Percentiles rank a stretch among this genome's conserved stretches.
These are phyloP conservation scores for Heliocidaris tuberculata DNA, from an alignment of 35 echinoderm and acorn worm species.

Conservation along the genomic window DNA sequence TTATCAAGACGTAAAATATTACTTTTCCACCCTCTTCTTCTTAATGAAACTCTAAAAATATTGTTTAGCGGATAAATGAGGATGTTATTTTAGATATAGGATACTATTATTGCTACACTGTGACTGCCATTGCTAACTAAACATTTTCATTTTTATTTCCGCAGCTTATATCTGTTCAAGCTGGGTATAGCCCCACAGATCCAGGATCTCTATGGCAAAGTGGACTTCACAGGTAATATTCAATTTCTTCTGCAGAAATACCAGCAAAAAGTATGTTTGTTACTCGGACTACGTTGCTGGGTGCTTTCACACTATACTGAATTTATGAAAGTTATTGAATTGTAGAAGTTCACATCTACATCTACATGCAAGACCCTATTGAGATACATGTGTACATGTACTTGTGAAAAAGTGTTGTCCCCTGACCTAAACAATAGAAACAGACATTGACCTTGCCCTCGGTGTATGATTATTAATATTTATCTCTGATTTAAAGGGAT, in stretches of 20 bases:
- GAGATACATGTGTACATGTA: too few relatives aligned
- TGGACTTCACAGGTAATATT: conserved; percentile 89
- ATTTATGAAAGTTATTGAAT: background rate
- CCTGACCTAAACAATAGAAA: too few relatives aligned
- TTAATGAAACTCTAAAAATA: too few relatives aligned
- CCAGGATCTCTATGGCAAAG: conserved; percentile 95
- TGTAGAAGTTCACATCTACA: too few relatives aligned
- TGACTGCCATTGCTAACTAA: background rate
- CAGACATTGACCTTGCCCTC: too few relatives aligned
- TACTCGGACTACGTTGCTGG: background rate
- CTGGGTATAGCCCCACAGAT: conserved; percentile 95
- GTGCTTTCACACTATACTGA: background rate
- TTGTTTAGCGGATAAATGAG: background rate
- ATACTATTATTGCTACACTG: background rate
- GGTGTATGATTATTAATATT: too few relatives aligned
- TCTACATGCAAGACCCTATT: too few relatives aligned
- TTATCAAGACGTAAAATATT: too few relatives aligned
- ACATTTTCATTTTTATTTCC: conserved; percentile 34
- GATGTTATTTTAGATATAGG: background rate
- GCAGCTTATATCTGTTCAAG: conserved; percentile 92
- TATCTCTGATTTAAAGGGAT: too few relatives aligned
- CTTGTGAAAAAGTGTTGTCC: too few relatives aligned
- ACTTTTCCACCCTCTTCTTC: too few relatives aligned
- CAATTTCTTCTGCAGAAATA: background rate
- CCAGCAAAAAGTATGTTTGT: background rate